Percentiles rank a stretch among this genome's conserved stretches.
Evolutionary conservation across 2,797 vertebrate species (phyloP).

Genomic region (Limosa lapponica): DNA sequence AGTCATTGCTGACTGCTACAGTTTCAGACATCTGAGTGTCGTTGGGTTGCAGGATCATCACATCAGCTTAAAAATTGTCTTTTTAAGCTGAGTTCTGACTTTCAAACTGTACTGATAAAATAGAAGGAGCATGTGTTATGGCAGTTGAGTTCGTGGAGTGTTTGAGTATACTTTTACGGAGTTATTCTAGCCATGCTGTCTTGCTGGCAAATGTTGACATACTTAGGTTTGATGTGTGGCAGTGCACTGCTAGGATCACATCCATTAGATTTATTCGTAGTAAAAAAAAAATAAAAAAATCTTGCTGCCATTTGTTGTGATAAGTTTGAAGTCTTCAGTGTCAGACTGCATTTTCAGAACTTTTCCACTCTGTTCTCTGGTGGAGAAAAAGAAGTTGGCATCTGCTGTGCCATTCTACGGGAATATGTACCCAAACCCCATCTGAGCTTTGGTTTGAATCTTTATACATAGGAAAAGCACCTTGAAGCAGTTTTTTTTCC

Average conservation of each 20-base stretch:
- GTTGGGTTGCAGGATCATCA: not conserved
- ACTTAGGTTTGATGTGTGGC: not conserved
- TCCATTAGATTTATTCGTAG: not conserved
- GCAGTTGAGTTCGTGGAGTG: not conserved
- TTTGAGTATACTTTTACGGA: not conserved
- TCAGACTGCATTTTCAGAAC: not conserved
- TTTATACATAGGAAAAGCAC: not conserved
- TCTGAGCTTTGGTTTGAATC: not conserved
- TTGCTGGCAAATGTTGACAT: not conserved
- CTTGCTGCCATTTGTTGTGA: not conserved
- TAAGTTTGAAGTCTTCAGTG: not conserved
- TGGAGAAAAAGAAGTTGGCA: not conserved
- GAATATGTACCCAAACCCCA: not conserved
- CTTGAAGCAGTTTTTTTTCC: not conserved
- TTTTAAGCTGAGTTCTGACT: not conserved
- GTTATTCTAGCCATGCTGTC: not conserved
- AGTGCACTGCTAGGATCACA: not conserved
- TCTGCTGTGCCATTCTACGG: fast-evolving
- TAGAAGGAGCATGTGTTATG: not conserved
- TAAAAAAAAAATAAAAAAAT: not conserved
- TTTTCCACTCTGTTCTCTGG: not conserved
- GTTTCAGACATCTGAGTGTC: not conserved
- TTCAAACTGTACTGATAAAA: not conserved
- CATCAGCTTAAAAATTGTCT: not conserved
- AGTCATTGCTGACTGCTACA: not conserved